These are phyloP conservation scores for Sepiola atlantica DNA, from an alignment of 2,888 invertebrate genomes.

Conservation along the genomic window DNA sequence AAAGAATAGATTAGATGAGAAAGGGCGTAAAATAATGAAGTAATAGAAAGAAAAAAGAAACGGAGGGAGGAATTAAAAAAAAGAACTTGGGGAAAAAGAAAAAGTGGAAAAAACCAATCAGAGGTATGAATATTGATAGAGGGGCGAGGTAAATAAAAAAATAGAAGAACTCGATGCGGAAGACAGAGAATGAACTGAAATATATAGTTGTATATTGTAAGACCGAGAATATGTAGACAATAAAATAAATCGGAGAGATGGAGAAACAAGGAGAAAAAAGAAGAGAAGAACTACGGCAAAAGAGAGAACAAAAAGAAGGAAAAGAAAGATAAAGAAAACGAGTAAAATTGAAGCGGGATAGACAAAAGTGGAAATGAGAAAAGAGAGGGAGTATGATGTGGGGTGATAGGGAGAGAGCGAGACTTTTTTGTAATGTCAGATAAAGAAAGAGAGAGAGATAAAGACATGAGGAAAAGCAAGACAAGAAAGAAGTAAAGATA, in stretches of 20 bases:
- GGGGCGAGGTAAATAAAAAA: not conserved
- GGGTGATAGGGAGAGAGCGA: not conserved
- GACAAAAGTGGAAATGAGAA: not conserved
- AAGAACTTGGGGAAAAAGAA: too few species aligned
- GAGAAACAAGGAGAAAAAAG: not conserved
- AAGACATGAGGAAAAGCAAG: not conserved
- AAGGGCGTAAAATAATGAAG: not conserved
- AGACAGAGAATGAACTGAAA: not conserved
- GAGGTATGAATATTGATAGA: too few species aligned
- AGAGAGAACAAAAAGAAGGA: too few species aligned
- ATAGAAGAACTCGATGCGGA: not conserved
- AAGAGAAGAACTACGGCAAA: not conserved
- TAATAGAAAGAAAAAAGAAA: not conserved
- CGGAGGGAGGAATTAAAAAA: not conserved
- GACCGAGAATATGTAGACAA: not conserved
- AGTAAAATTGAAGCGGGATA: not conserved
- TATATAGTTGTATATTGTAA: not conserved
- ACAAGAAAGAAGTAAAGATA: not conserved
- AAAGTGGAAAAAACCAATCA: too few species aligned
- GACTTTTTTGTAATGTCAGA: not conserved
- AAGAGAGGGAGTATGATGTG: not conserved
- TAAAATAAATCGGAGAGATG: not conserved
- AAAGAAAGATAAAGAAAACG: too few species aligned
- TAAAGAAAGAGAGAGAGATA: not conserved
- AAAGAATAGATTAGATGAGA: not conserved